Percentiles rank a stretch among this genome's conserved stretches.
Evolutionary conservation across 2,888 invertebrate genomes (phyloP).

Genomic region (Cantharis flavilabris): DNA sequence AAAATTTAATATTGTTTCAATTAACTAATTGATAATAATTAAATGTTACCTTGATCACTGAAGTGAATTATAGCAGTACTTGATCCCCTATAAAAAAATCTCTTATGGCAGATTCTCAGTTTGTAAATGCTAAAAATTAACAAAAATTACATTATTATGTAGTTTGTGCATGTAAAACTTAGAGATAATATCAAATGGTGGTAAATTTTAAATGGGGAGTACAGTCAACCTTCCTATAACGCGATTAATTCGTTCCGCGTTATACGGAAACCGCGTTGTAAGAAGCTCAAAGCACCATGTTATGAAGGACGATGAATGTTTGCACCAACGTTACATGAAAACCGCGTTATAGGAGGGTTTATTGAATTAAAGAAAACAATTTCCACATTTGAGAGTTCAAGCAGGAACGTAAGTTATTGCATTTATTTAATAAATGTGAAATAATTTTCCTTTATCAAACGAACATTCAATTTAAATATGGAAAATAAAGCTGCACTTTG

Average conservation of each 20-base stretch:
- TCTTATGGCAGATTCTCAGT: background rate
- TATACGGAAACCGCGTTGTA: too few species aligned
- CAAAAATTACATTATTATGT: too few species aligned
- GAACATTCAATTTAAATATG: background rate
- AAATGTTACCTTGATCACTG: background rate
- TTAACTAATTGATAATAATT: background rate
- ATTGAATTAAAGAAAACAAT: too few species aligned
- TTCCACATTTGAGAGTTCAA: background rate
- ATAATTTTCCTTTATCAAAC: background rate
- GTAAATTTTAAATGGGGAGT: too few species aligned
- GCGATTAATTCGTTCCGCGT: too few species aligned
- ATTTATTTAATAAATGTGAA: background rate
- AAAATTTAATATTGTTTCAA: background rate
- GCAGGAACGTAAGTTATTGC: too few species aligned
- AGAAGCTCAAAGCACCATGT: too few species aligned
- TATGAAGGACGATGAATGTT: too few species aligned
- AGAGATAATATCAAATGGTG: too few species aligned
- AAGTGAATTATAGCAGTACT: background rate
- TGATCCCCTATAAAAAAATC: background rate
- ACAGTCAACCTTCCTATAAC: too few species aligned
- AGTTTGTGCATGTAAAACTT: too few species aligned
- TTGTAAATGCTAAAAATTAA: background rate
- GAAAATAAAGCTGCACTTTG: background rate
- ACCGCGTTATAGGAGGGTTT: background rate
- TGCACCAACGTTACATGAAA: too few species aligned